These are phyloP conservation scores for Nymphicus hollandicus DNA, from an alignment of 2,113 vertebrate species.

Conservation along the genomic window DNA sequence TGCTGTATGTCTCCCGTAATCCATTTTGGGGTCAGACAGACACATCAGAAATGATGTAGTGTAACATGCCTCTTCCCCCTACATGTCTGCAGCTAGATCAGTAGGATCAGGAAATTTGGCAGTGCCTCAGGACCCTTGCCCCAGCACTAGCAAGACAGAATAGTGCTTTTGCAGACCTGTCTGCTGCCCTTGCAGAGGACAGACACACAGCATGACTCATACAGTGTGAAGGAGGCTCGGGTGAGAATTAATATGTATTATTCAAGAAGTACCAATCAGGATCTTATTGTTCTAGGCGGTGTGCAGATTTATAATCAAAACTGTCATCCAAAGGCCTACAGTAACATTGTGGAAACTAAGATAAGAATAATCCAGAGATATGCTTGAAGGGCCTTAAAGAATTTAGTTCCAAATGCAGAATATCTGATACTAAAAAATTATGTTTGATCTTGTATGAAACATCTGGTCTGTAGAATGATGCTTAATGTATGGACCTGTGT, in stretches of 20 bases:
- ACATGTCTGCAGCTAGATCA: not conserved
- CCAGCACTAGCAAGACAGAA: not conserved
- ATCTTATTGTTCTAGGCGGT: constrained; percentile 2
- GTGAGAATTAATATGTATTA: not conserved
- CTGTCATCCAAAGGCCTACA: not conserved
- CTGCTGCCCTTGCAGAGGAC: not conserved
- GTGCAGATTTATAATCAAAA: constrained; percentile 1
- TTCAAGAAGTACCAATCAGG: not conserved
- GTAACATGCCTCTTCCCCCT: not conserved
- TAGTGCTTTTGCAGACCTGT: not conserved
- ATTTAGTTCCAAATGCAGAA: not conserved
- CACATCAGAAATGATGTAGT: not conserved
- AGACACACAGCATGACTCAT: not conserved
- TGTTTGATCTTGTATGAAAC: not conserved
- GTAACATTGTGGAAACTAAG: not conserved
- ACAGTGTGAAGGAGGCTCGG: not conserved
- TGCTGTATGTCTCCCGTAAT: not conserved
- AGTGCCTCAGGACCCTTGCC: not conserved
- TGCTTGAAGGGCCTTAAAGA: not conserved
- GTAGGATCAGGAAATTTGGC: not conserved
- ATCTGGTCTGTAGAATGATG: not conserved
- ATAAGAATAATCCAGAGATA: not conserved
- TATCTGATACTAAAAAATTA: not conserved
- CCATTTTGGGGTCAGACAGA: not conserved
- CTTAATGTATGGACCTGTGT: not conserved